These are phyloP conservation scores for Bombyx huttoni DNA, from an alignment of 2,888 invertebrate species.

Conservation along the genomic window DNA sequence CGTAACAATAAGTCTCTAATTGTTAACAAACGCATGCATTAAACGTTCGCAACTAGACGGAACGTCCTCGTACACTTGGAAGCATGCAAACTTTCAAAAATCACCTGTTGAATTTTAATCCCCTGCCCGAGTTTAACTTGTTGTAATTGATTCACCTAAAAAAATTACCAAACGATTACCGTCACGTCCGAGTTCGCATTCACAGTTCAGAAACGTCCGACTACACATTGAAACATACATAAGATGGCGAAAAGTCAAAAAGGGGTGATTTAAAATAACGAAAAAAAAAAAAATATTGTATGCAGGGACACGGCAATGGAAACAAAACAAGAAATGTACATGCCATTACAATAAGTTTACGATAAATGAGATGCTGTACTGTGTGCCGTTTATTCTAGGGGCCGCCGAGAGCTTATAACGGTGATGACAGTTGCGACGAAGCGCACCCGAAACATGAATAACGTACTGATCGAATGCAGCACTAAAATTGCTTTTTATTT, in stretches of 20 bases:
- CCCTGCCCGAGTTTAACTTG: slow-evolving; percentile 64
- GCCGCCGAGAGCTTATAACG: too few relatives aligned
- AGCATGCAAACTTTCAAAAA: slow-evolving; percentile 28
- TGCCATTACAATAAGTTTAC: too few relatives aligned
- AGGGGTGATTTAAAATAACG: too few relatives aligned
- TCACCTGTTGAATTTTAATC: slow-evolving; percentile 66
- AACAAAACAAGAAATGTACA: too few relatives aligned
- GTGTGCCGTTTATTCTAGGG: too few relatives aligned
- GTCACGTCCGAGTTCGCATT: neutral
- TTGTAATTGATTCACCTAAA: slow-evolving; percentile 64
- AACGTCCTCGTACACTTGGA: slow-evolving; percentile 11
- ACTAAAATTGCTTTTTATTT: slow-evolving; percentile 3
- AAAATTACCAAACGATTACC: slow-evolving; percentile 17
- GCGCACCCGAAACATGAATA: neutral
- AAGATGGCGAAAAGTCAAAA: too few relatives aligned
- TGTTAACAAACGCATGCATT: neutral
- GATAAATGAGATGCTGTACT: too few relatives aligned
- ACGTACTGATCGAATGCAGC: neutral
- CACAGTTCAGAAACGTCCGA: too few relatives aligned
- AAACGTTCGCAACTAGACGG: neutral
- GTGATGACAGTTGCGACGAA: neutral
- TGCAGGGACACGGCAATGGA: too few relatives aligned
- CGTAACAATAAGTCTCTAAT: neutral
- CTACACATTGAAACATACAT: too few relatives aligned
- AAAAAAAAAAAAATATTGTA: too few relatives aligned